These are phyloP conservation scores for Calameuta pallipes DNA, from an alignment of 2,888 invertebrate species.

Conservation along the genomic window DNA sequence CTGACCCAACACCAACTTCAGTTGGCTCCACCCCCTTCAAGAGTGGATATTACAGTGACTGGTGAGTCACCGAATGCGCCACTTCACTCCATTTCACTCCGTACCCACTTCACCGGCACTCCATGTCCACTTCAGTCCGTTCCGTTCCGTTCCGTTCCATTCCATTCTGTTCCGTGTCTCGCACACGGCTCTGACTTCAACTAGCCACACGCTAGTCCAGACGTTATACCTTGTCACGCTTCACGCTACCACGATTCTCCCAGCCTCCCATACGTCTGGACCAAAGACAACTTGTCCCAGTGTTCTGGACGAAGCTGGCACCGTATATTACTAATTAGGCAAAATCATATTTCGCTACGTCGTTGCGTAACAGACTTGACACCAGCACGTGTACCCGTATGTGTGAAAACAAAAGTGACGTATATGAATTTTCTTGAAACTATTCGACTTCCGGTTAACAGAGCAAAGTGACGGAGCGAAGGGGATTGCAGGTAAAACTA, in stretches of 20 bases:
- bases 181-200: slow-evolving; percentile 1
- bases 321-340: too few species aligned
- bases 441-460: too few species aligned
- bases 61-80: slow-evolving; percentile 39
- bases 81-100: slow-evolving; percentile 19
- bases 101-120: slow-evolving; percentile 2
- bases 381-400: too few species aligned
- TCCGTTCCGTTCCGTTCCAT: slow-evolving; percentile 38
- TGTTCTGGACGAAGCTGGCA: neutral
- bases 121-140: slow-evolving; percentile 3
- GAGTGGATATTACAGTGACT: slow-evolving; percentile 18
- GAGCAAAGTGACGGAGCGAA: too few species aligned
- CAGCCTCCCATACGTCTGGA: slow-evolving; percentile 36
- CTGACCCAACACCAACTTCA: slow-evolving; percentile 45
- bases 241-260: slow-evolving; percentile 34
- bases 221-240: slow-evolving; percentile 34
- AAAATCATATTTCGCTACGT: too few species aligned
- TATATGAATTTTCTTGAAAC: too few species aligned
- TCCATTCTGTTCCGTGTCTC: slow-evolving; percentile 30
- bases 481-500: too few species aligned
- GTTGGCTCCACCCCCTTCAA: slow-evolving; percentile 35
- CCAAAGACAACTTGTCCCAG: neutral
- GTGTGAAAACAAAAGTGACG: too few species aligned
- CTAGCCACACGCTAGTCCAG: slow-evolving; percentile 15
- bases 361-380: too few species aligned